phyloP scores from a whole-genome alignment of 2,113 vertebrate species.

The Ochotona curzoniae region DNA sequence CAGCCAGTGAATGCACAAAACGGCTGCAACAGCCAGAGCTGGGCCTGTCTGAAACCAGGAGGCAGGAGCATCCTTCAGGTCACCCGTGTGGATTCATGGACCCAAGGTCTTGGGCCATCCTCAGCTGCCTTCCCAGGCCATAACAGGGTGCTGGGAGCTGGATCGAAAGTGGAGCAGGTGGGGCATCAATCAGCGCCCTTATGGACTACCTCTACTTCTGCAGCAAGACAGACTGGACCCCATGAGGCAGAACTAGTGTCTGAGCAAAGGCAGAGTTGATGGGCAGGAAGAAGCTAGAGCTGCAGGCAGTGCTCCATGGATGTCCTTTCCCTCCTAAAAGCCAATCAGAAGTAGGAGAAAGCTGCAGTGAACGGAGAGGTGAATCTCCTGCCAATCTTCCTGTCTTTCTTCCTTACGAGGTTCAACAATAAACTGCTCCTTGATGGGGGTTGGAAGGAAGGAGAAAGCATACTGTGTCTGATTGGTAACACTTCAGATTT shows the following conservation, averaged over 20 bases:
- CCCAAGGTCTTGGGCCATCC: too few relatives aligned
- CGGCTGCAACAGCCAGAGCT: too few relatives aligned
- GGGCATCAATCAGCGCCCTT: too few relatives aligned
- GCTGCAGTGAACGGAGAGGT: not conserved
- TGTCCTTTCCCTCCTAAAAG: not conserved
- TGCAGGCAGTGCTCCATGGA: rapidly evolving
- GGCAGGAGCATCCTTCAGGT: too few relatives aligned
- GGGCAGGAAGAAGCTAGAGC: not conserved
- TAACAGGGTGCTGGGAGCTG: too few relatives aligned
- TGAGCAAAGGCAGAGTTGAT: not conserved
- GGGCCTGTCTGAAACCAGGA: too few relatives aligned
- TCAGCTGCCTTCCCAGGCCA: too few relatives aligned
- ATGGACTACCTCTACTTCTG: not conserved
- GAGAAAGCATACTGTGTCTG: not conserved
- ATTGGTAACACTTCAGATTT: constrained; percentile 30
- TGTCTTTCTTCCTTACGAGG: not conserved
- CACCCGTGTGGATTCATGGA: too few relatives aligned
- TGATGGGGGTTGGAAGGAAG: not conserved
- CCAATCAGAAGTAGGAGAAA: not conserved
- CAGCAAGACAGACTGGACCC: not conserved
- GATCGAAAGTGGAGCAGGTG: too few relatives aligned
- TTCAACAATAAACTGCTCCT: not conserved
- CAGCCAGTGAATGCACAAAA: too few relatives aligned
- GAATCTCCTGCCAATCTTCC: not conserved
- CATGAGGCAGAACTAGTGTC: not conserved